A percentile compares a stretch with the other conserved stretches of the same genome.
phyloP scores from a whole-genome alignment of 2,113 vertebrate species.

The Phyllostomus hastatus region DNA sequence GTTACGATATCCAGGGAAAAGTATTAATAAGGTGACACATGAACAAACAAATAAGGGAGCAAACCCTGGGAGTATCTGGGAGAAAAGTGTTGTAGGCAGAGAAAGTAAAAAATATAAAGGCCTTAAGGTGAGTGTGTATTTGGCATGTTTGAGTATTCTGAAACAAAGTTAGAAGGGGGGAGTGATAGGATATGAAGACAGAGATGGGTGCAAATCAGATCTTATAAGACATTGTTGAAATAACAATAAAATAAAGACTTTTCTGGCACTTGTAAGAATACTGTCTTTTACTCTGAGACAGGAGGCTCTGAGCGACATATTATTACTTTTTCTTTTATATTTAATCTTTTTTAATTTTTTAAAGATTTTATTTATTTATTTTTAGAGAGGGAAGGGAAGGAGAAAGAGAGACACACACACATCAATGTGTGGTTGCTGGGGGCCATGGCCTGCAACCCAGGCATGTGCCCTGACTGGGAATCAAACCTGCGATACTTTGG shows the following conservation, averaged over 20 bases:
- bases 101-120: neutral
- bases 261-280: neutral
- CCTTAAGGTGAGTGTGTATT: neutral
- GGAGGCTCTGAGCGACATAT: neutral
- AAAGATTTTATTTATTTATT: too few relatives aligned
- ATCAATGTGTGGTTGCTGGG: too few relatives aligned
- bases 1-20: neutral
- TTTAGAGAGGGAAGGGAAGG: too few relatives aligned
- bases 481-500: too few relatives aligned
- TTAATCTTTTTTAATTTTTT: too few relatives aligned
- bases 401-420: too few relatives aligned
- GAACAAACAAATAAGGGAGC: constrained; percentile 21
- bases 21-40: constrained; percentile 3
- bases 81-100: neutral
- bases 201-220: neutral
- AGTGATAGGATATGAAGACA: neutral
- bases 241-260: neutral
- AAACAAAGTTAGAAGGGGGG: neutral
- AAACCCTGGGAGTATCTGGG: neutral
- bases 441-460: too few relatives aligned
- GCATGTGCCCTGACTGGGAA: too few relatives aligned
- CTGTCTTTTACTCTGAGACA: neutral
- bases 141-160: neutral
- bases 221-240: neutral
- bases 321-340: neutral